Percentiles rank a stretch among this genome's conserved stretches.
phyloP scores from a whole-genome alignment of 2,888 invertebrate species.

The Eristalis arbustorum region DNA sequence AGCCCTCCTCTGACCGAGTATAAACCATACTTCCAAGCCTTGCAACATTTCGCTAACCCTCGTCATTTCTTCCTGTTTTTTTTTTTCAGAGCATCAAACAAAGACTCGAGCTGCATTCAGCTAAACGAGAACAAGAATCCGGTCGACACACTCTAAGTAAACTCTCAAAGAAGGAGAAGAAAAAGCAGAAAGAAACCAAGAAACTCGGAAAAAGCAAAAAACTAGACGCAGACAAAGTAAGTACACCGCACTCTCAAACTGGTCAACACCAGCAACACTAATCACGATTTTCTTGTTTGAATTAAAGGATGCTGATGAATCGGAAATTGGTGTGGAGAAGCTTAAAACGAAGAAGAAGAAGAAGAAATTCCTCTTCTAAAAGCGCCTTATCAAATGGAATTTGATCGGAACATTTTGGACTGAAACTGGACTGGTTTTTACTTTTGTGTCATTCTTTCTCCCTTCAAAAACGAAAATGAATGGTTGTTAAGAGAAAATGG shows the following conservation, averaged over 20 bases:
- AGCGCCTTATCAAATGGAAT: slow-evolving; percentile 32
- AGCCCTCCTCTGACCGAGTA: too few relatives aligned
- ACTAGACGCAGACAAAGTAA: slow-evolving; percentile 83
- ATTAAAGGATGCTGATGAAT: slow-evolving; percentile 76
- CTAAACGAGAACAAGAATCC: slow-evolving; percentile 81
- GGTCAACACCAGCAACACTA: background rate
- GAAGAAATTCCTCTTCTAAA: slow-evolving; percentile 76
- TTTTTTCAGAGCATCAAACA: slow-evolving; percentile 77
- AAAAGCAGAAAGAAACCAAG: slow-evolving; percentile 81
- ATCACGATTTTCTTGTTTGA: background rate
- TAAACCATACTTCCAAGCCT: background rate
- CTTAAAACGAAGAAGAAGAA: slow-evolving; percentile 77
- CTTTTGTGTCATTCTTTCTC: background rate
- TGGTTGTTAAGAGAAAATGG: slow-evolving; percentile 33
- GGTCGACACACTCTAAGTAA: slow-evolving; percentile 76
- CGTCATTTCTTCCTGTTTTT: slow-evolving; percentile 22
- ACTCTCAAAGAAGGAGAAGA: slow-evolving; percentile 81
- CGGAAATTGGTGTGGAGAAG: slow-evolving; percentile 75
- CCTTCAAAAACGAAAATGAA: background rate
- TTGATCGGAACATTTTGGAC: slow-evolving; percentile 43
- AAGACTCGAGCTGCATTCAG: slow-evolving; percentile 78
- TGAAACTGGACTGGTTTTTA: slow-evolving; percentile 52
- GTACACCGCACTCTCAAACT: background rate
- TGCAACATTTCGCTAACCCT: background rate
- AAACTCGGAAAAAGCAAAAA: slow-evolving; percentile 82